Percentiles rank a stretch among this genome's conserved stretches.
phyloP scores from a whole-genome alignment of 37 sponge, comb jelly and placozoan genomes.

The Ephydatia muelleri region DNA sequence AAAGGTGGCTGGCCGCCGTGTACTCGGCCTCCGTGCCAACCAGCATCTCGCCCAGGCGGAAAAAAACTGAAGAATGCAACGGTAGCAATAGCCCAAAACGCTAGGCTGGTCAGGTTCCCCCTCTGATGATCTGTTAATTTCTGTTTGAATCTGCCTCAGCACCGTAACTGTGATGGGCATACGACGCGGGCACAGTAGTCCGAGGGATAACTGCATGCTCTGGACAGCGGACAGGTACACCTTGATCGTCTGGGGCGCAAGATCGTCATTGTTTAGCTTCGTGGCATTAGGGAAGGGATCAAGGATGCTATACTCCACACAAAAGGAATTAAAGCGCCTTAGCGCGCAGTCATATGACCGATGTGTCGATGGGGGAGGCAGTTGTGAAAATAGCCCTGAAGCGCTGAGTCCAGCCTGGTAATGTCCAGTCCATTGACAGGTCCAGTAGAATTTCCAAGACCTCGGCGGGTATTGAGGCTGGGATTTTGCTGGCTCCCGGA shows the following conservation, averaged over 20 bases:
- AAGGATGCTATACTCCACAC: no score
- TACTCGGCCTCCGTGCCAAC: background rate
- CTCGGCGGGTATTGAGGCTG: background rate
- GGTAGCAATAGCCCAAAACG: constrained; percentile 20
- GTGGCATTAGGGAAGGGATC: no score
- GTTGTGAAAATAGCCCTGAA: no score
- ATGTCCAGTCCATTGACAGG: background rate
- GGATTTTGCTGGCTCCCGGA: background rate
- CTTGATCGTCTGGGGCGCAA: constrained; percentile 4
- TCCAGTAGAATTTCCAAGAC: constrained; percentile 2
- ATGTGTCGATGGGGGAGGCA: no score
- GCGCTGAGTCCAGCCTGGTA: no score
- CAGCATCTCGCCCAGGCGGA: constrained; percentile 37
- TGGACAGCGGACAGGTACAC: constrained; percentile 18
- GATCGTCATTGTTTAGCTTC: background rate
- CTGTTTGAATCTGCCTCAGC: background rate
- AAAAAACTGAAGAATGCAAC: constrained; percentile 19
- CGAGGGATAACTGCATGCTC: constrained; percentile 10
- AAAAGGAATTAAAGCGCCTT: no score
- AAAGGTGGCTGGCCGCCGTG: background rate
- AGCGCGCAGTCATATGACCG: no score
- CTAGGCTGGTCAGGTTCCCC: background rate
- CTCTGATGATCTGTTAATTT: background rate
- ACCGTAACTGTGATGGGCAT: background rate
- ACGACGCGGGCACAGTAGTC: constrained; percentile 14